Evolutionary conservation across 2,797 vertebrate genomes (phyloP).

Genomic region (Pseudotriccus pelzelni): DNA sequence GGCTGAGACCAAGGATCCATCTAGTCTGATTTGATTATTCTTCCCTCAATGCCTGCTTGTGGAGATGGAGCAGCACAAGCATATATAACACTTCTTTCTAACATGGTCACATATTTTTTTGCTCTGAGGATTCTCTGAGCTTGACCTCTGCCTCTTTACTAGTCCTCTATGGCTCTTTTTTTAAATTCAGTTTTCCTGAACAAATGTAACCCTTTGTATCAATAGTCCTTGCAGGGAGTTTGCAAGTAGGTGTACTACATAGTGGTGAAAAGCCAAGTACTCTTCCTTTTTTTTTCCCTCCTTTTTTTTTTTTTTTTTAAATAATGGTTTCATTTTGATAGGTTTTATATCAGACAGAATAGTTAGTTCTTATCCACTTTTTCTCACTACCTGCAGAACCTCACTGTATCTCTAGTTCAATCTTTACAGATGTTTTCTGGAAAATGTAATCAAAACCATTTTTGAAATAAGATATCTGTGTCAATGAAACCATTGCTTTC

Average conservation of each 20-base stretch:
- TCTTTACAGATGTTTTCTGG: not conserved
- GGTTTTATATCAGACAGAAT: not conserved
- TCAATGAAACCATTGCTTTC: not conserved
- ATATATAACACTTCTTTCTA: not conserved
- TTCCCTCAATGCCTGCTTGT: not conserved
- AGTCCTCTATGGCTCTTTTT: not conserved
- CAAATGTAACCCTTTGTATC: not conserved
- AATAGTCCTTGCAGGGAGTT: not conserved
- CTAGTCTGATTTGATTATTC: not conserved
- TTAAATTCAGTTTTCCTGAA: not conserved
- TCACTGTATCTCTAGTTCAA: not conserved
- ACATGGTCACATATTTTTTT: not conserved
- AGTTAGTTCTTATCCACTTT: not conserved
- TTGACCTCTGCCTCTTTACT: not conserved
- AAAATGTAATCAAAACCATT: not conserved
- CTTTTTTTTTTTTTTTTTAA: too few species aligned
- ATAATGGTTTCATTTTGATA: not conserved
- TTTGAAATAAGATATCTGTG: not conserved
- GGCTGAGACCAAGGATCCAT: not conserved
- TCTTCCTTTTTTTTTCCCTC: too few species aligned
- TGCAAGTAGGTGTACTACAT: not conserved
- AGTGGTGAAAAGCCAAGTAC: not conserved
- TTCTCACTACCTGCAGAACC: not conserved
- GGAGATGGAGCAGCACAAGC: not conserved
- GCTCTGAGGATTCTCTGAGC: not conserved